Evolutionary conservation across 2,797 vertebrate species (phyloP), one percentile per base, ranked within the genome.

Genomic region (Argyrosomus regius): DNA sequence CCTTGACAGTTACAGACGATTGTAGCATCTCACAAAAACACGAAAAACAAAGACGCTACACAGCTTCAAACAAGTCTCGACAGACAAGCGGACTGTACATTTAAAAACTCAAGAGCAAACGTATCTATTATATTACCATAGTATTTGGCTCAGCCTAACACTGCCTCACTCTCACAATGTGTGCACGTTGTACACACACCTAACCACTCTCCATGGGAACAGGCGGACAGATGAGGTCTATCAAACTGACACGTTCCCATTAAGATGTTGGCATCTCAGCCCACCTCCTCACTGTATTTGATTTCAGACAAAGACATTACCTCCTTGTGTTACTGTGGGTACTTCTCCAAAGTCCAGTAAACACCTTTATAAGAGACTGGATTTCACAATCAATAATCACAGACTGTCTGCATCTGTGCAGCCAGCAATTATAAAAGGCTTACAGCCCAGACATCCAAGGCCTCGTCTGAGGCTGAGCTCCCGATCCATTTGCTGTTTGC

Each of bases 301-400:
- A 80, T 90, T 85, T 81, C 79, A 70, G 72, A 80, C 77, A 78
- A 82, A 86, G 75, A 64, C 81, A 80, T 87, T 84, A 85, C 62
- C 66, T 50, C 69, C 71, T 84, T 64, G 52, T 76, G 78, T 87
- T 92, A 84, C 89, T 49, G 67, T 59, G 72, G 75, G 77, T 39
- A 39, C 70, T 72, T 87, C 81, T 78, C 72, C 53, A 20, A 80
- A 64, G 75, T 81, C 75, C 80, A 72, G 80, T 77, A 82, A 92
- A 89, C 88, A 86, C 69, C 85, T 88, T 75, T 77, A 88, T 48
- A 74, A 68, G 43, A 79, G 81, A 73, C 88, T 72, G 76, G 59
- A 89, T 81, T 89, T 81, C 56, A 84, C 72, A 73, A 86, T 92
- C 87, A 78, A 91, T 91, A 89, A 84, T 88, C 89, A 84, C 85